These are phyloP conservation scores for Plagodis dolabraria DNA, from an alignment of 2,888 invertebrate genomes.

Conservation along the genomic window DNA sequence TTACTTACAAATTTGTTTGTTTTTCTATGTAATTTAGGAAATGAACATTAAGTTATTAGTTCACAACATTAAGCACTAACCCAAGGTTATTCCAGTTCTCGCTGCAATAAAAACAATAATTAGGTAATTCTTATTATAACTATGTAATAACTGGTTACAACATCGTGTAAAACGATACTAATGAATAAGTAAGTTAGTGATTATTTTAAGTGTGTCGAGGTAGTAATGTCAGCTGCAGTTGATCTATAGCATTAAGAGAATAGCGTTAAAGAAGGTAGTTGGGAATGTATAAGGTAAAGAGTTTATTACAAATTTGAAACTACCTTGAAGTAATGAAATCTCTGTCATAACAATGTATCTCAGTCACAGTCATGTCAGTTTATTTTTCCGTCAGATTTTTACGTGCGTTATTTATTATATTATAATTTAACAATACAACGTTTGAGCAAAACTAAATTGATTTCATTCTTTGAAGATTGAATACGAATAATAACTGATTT, in stretches of 20 bases:
- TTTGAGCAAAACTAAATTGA: too few relatives aligned
- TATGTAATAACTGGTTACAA: constrained; percentile 31
- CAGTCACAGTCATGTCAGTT: too few relatives aligned
- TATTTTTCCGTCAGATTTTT: too few relatives aligned
- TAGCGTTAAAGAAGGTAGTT: constrained; percentile 26
- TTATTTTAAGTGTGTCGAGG: constrained; percentile 56
- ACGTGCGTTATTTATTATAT: too few relatives aligned
- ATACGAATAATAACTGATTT: too few relatives aligned
- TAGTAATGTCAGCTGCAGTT: constrained; percentile 37
- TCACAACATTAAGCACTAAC: constrained; percentile 8
- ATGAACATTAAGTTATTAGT: constrained; percentile 1
- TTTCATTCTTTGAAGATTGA: too few relatives aligned
- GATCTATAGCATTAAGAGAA: constrained; percentile 37
- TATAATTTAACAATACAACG: too few relatives aligned
- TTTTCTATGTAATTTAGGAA: constrained; percentile 2
- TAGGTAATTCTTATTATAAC: constrained; percentile 29
- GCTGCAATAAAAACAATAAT: constrained; percentile 28
- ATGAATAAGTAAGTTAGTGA: constrained; percentile 39
- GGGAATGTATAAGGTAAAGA: background rate
- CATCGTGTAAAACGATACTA: constrained; percentile 39
- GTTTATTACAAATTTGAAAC: background rate
- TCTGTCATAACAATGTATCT: too few relatives aligned
- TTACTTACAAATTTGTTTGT: too few relatives aligned
- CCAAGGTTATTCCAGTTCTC: constrained; percentile 21
- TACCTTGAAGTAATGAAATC: too few relatives aligned